Base-by-base conservation (phyloP, 2,113 vertebrate species). In the Sylvietta virens region DNA sequence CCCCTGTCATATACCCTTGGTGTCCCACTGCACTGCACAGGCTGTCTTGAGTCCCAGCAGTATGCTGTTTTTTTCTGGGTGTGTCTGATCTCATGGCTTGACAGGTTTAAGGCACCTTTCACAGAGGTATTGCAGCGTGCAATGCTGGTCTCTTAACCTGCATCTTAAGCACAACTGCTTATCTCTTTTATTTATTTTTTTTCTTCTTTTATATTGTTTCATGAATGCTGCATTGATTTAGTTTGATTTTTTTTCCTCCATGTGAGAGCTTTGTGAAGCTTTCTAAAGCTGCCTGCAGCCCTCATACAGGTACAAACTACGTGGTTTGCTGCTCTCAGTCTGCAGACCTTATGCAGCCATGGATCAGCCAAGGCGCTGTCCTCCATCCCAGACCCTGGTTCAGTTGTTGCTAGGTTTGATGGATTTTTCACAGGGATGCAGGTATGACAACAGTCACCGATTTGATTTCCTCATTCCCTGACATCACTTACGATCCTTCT, bases 401-500 rank as follows among this genome's bases (percentile, higher is more conserved):
- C 62, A 64, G 23, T 10, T 62, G 16, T 81, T 89, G 33, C 31
- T 58, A 39, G 23, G 16, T 79, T 79, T 4, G 31, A 12, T 73
- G 73, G 60, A 18, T 30, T 87, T 88, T 85, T 80, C 51, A 28
- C 27, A 27, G 21, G 27, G 24, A 24, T 62, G 50, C 30, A 77
- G 54, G 35, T 87, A 50, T 28, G 48, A 53, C 69, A 73, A 15
- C 10, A 28, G 26, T 57, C 45, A 47, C 28, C 86, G 48, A 10
- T n/a, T 58, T 40, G 17, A 28, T 74, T 58, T 90, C 33, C 18
- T 77, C 24, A 15, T 62, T 74, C 60, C 40, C 40, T 82, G 58
- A 58, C 2, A 2, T 31, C 27, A 19, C 13, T 66, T 65, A 39
- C 0, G 0, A 22, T 57, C 20, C 35, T 76, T 65, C 48, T 23